Conservation (phyloP, 2,888 invertebrate species). For the Drosophila yooni region DNA sequence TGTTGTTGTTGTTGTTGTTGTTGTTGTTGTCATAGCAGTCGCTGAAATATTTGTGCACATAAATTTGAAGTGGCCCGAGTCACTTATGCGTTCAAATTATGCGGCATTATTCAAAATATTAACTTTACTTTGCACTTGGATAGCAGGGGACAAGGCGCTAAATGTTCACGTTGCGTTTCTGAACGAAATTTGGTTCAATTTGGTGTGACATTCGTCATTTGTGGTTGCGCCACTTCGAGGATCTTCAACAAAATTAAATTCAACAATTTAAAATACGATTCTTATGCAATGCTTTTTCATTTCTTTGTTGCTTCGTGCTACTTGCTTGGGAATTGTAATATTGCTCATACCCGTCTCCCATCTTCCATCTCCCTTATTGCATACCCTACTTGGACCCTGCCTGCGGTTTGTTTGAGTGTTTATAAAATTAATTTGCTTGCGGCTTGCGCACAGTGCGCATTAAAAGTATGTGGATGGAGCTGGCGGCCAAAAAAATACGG, state of each 20-base stretch:
- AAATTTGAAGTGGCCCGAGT: constrained; percentile 55
- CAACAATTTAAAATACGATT: constrained; percentile 41
- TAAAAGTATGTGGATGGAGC: constrained; percentile 22
- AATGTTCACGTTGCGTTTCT: constrained; percentile 13
- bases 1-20: neutral
- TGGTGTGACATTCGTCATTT: constrained; percentile 25
- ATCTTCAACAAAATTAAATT: constrained; percentile 61
- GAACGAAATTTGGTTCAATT: constrained; percentile 9
- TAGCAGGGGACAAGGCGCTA: constrained; percentile 19
- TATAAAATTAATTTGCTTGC: constrained; percentile 74
- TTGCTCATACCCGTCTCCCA: neutral
- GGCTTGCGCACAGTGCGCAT: constrained; percentile 34
- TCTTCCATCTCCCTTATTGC: neutral
- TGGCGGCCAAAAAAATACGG: constrained; percentile 20
- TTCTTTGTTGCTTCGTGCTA: constrained; percentile 10
- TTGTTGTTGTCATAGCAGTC: constrained; percentile 17
- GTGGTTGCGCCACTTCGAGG: constrained; percentile 14
- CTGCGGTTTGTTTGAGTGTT: constrained; percentile 64
- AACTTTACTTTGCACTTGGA: constrained; percentile 60
- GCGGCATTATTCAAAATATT: constrained; percentile 73
- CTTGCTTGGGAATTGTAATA: constrained; percentile 28
- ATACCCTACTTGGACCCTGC: constrained; percentile 18
- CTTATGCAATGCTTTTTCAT: constrained; percentile 24
- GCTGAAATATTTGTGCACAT: constrained; percentile 59
- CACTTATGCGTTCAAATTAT: constrained; percentile 73